phyloP scores from a whole-genome alignment of 2,888 invertebrate genomes.

The Chymomyza amoena region DNA sequence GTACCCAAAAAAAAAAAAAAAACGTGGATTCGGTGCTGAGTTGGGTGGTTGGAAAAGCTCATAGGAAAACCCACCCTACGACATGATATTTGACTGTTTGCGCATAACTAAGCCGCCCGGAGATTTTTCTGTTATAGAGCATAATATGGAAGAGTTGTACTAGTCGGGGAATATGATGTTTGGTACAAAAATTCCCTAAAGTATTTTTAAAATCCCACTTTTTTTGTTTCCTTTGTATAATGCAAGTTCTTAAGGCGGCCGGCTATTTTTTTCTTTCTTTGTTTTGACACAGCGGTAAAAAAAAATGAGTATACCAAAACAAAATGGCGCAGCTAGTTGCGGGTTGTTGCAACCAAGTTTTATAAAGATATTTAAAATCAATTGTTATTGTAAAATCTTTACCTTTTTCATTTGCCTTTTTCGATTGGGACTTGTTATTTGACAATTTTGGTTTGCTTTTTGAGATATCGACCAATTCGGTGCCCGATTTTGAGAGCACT shows the following conservation, averaged over 20 bases:
- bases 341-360: conserved; percentile 6
- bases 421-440: neutral
- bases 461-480: conserved; percentile 76
- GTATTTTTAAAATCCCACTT: neutral
- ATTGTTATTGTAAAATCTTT: conserved; percentile 15
- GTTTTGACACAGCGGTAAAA: conserved; percentile 11
- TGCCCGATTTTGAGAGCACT: conserved; percentile 79
- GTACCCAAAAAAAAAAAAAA: too few species aligned
- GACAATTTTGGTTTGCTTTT: conserved; percentile 54
- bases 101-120: conserved; percentile 46
- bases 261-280: conserved; percentile 17
- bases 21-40: too few species aligned
- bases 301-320: conserved; percentile 61
- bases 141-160: conserved; percentile 21
- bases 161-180: too few species aligned
- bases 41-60: conserved; percentile 53
- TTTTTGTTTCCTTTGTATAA: too few species aligned
- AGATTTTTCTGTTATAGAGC: conserved; percentile 32
- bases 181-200: neutral
- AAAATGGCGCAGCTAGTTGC: conserved; percentile 62
- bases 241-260: too few species aligned
- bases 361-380: conserved; percentile 8
- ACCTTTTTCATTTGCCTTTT: conserved; percentile 66
- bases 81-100: conserved; percentile 53
- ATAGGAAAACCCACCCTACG: conserved; percentile 46